Evolutionary conservation across 2,797 vertebrate genomes (phyloP).

Genomic region (Gambelia wislizenii): DNA sequence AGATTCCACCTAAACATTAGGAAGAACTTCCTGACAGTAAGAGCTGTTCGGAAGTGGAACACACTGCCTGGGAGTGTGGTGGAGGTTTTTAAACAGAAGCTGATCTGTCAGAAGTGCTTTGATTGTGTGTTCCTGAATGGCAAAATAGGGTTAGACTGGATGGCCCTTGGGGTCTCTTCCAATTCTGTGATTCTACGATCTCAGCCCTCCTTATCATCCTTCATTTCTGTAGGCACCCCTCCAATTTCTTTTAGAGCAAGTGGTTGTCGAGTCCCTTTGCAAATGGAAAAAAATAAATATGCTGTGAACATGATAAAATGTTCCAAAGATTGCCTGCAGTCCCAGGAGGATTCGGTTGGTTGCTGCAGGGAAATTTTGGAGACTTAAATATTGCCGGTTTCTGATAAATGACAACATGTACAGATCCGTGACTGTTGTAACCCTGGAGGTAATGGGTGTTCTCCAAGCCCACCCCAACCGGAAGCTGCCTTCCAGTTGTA

Average conservation of each 20-base stretch:
- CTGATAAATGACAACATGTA: too few relatives aligned
- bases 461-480: background rate
- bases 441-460: too few relatives aligned
- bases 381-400: background rate
- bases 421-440: background rate
- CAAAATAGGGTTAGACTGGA: too few relatives aligned
- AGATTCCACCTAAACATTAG: too few relatives aligned
- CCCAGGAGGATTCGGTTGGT: background rate
- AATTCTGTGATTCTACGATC: too few relatives aligned
- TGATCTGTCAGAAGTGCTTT: too few relatives aligned
- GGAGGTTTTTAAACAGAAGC: too few relatives aligned
- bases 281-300: background rate
- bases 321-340: background rate
- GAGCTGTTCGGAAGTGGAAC: too few relatives aligned
- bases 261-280: background rate
- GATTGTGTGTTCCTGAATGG: too few relatives aligned
- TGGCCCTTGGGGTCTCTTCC: too few relatives aligned
- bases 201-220: background rate
- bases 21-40: too few relatives aligned
- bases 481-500: background rate
- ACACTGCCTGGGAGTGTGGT: too few relatives aligned
- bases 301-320: background rate
- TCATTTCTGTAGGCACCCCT: background rate
- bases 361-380: background rate
- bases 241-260: background rate